Percentiles rank a stretch among this genome's conserved stretches.
Conservation (phyloP, 2,113 vertebrate genomes). For the Cottus gobio region DNA sequence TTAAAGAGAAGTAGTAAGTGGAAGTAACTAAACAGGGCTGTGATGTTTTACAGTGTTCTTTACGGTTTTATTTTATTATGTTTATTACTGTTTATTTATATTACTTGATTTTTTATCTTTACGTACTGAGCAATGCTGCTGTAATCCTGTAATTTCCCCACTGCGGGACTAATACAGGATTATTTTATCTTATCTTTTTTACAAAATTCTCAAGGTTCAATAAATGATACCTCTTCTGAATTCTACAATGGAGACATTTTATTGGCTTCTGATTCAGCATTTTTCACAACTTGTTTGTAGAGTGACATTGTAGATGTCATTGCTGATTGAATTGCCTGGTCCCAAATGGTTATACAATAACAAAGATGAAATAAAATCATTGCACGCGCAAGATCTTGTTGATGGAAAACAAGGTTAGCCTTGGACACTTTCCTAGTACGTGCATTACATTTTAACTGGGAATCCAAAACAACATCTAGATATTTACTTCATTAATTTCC, state of each 20-base stretch:
- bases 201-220: no score
- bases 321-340: neutral
- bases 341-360: neutral
- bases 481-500: no score
- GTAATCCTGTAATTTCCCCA: no score
- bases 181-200: no score
- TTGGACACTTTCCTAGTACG: neutral
- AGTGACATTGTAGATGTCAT: neutral
- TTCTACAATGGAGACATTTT: neutral
- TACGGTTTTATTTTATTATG: no score
- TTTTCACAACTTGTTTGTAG: neutral
- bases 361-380: neutral
- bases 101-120: no score
- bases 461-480: neutral
- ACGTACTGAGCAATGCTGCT: no score
- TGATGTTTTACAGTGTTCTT: no score
- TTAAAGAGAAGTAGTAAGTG: no score
- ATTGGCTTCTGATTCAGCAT: neutral
- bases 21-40: no score
- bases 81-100: no score
- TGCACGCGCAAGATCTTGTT: neutral
- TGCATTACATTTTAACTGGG: neutral
- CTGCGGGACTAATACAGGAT: no score
- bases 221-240: neutral
- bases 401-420: neutral